A percentile compares a stretch with the other conserved stretches of the same genome.
Conservation (phyloP, 2,888 invertebrate genomes). For the Encarsia formosa region DNA sequence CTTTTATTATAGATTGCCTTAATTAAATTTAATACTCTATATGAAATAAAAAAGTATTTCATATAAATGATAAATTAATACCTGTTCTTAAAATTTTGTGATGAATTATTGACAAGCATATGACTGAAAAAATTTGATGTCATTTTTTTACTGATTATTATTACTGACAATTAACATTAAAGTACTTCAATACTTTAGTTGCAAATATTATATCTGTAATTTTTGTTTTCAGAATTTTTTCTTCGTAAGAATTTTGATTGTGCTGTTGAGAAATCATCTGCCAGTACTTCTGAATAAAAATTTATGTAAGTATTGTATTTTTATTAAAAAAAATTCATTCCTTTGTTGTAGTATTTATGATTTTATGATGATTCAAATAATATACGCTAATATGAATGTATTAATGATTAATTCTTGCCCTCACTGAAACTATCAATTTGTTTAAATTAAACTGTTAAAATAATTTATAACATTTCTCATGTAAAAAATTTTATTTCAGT, state of each 20-base stretch:
- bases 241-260: no score
- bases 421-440: constrained; percentile 36
- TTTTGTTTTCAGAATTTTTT: neutral
- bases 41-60: no score
- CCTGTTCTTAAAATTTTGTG: no score
- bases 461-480: no score
- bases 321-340: no score
- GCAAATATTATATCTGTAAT: neutral
- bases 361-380: constrained; percentile 32
- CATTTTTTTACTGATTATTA: constrained; percentile 30
- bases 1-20: no score
- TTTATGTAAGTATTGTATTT: no score
- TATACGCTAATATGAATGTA: constrained; percentile 45
- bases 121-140: constrained; percentile 43
- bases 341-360: neutral
- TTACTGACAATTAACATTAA: constrained; percentile 3
- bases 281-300: no score
- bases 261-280: no score
- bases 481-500: no score
- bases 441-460: constrained; percentile 4
- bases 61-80: no score
- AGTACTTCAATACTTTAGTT: neutral
- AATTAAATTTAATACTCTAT: no score
- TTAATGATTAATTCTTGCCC: constrained; percentile 42
- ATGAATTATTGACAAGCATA: constrained; percentile 46